Evolutionary conservation across 2,797 vertebrate genomes (phyloP), one percentile per base, ranked within the genome.

Genomic region (Enteromius viviparus): DNA sequence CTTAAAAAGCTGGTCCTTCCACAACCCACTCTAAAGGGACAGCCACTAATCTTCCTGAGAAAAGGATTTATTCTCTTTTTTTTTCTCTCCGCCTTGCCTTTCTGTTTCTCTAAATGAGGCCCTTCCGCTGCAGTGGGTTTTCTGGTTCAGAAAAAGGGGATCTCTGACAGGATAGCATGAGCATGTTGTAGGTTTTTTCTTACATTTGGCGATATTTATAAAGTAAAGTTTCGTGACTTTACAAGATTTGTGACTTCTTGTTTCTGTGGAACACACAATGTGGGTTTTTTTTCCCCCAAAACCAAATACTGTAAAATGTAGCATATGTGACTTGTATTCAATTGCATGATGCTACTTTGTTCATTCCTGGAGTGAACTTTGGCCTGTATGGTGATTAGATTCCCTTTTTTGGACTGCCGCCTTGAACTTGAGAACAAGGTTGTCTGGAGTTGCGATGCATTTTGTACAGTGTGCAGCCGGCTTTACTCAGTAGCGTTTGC

Each of bases 31-130:
- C 89, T 90, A 93, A 94, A 93, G 91, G 93, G 93, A 93, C 89
- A 85, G 91, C 91, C 91, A 91, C 93, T 95, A 95, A 95, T 95
- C 95, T 95, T 94, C 94, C 94, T 94, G 94, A 95, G 95, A 95
- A 94, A 87, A 92, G 91, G 90, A 90, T 93, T 93, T 94, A 87
- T 86, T 84, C 77, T 76, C 40, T 76, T 15, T 62, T 74, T 42
- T 11, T 60, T 23, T 40, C 49, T 34, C 55, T 92, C 88, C 87
- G 89, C 85, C 89, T 92, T 86, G 92, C 91, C 90, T 93, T 90
- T 93, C 91, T 93, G 29, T 85, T 88, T 84, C 85, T 89, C 89
- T 92, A 92, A 94, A 94, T 93, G 93, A 93, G 93, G 90, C 93
- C 93, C 91, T 93, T 93, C 90, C 85, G 75, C 92, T 75, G 88